Percentiles rank a stretch among this genome's conserved stretches.
Conservation (phyloP, 2,888 invertebrate species). For the Zelleria hepariella region DNA sequence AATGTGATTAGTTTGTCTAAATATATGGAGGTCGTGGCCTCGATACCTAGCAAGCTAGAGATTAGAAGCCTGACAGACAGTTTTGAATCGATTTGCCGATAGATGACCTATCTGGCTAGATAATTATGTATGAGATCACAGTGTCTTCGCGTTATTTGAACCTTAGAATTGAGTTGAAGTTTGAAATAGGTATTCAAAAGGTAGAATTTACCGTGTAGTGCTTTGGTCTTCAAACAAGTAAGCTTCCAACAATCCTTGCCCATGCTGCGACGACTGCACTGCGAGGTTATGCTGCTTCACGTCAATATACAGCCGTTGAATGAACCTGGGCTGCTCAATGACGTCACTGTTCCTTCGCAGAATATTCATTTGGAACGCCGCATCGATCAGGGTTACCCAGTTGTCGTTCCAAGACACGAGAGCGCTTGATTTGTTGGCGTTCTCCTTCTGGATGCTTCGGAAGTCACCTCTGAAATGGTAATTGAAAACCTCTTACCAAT, state of each 20-base stretch:
- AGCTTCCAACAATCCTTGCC: neutral
- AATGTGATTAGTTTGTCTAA: too few relatives aligned
- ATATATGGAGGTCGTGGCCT: too few relatives aligned
- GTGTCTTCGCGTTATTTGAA: too few relatives aligned
- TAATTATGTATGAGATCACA: too few relatives aligned
- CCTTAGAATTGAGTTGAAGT: too few relatives aligned
- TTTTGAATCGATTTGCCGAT: too few relatives aligned
- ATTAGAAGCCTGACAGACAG: too few relatives aligned
- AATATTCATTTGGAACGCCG: slow-evolving; percentile 80
- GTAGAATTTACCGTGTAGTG: neutral
- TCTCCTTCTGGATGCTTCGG: neutral
- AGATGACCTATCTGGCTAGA: too few relatives aligned
- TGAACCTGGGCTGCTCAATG: slow-evolving; percentile 70
- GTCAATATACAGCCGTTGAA: slow-evolving; percentile 1
- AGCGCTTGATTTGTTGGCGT: slow-evolving; percentile 16
- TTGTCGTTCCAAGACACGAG: slow-evolving; percentile 73
- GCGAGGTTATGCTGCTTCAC: neutral
- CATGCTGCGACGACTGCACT: neutral
- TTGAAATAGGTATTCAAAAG: neutral
- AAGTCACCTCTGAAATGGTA: slow-evolving; percentile 4
- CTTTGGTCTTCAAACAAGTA: neutral
- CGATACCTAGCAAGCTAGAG: too few relatives aligned
- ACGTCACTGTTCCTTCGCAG: slow-evolving; percentile 27
- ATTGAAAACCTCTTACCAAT: too few relatives aligned
- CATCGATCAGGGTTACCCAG: slow-evolving; percentile 83